These are phyloP conservation scores for Microtus pennsylvanicus DNA, from an alignment of 2,113 vertebrate genomes.

Conservation along the genomic window DNA sequence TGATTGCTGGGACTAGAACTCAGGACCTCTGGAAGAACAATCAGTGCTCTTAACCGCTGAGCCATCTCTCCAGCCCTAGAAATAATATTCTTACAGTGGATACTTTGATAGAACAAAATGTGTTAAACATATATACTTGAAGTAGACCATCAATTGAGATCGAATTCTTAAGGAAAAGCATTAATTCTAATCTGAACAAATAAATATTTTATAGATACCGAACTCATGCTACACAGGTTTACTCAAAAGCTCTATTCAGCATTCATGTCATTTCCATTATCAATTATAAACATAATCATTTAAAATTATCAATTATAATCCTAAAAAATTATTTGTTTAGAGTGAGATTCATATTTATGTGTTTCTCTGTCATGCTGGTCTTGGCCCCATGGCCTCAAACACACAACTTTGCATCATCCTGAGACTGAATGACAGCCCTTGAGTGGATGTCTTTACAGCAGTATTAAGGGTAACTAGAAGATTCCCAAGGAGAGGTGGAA, in stretches of 20 bases:
- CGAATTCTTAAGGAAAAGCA: not conserved
- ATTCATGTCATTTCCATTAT: not conserved
- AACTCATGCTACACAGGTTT: not conserved
- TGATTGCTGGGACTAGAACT: no score
- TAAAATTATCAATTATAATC: no score
- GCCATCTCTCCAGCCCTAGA: no score
- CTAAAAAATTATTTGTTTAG: not conserved
- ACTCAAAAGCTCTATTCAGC: not conserved
- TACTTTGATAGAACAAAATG: no score
- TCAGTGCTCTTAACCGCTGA: no score
- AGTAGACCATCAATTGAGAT: not conserved
- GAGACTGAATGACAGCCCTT: no score
- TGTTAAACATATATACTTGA: no score
- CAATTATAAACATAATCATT: not conserved
- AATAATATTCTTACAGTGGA: no score
- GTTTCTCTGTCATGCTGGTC: not conserved
- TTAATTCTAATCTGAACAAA: not conserved
- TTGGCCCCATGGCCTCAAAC: not conserved
- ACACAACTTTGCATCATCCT: rapidly evolving
- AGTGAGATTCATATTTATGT: not conserved
- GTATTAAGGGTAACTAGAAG: not conserved
- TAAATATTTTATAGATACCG: not conserved
- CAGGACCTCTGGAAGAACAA: no score
- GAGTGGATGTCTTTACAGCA: not conserved
- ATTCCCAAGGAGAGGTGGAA: not conserved